Base-by-base conservation (phyloP, 2,797 vertebrate genomes). In the Micromesistius poutassou region DNA sequence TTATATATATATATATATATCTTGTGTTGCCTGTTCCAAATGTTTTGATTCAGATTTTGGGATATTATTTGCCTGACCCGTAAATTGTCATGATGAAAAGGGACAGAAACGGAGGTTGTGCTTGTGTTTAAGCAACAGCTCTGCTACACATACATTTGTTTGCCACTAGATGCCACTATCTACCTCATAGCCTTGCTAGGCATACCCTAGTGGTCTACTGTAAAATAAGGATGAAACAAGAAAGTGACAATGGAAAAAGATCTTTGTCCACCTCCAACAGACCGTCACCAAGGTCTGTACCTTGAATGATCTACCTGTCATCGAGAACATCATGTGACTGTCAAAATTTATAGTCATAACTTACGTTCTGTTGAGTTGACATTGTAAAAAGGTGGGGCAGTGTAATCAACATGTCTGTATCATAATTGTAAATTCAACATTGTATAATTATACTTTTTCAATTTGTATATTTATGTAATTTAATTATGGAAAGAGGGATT, bases 91-190 rank as follows among this genome's bases (percentile, higher is more conserved):
- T 28, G 66, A 70, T 1, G 1, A 19, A 72, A 31, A 72, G 30
- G 70, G 10, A 30, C 71, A 72, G 30, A 19, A 14, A 72, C 12
- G 31, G 30, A 33, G 19, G 31, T 31, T 72, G 30, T 70, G 71
- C 4, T 36, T 22, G 14, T 13, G 19, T 1, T 22, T 36, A 38
- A 16, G 72, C 8, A 28, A 3, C 72, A 73, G 2, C 35, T 28
- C 35, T 3, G n/a, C 35, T 74, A 22, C 68, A 75, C 30, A 8
- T 28, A 14, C 35, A 72, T 66, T 46, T 13, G 12, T 12, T 0
- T 79, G 75, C 83, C 86, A 88, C 84, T 85, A 89, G 89, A 87
- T 89, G 89, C 86, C 25, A 79, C 31, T 84, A 75, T 91, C 10
- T 79, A 25, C 79, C 79, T 77, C 80, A 40, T 16, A 73, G 76